Base-by-base conservation (phyloP, 2,113 vertebrate species). In the Dendrocopos noguchii region DNA sequence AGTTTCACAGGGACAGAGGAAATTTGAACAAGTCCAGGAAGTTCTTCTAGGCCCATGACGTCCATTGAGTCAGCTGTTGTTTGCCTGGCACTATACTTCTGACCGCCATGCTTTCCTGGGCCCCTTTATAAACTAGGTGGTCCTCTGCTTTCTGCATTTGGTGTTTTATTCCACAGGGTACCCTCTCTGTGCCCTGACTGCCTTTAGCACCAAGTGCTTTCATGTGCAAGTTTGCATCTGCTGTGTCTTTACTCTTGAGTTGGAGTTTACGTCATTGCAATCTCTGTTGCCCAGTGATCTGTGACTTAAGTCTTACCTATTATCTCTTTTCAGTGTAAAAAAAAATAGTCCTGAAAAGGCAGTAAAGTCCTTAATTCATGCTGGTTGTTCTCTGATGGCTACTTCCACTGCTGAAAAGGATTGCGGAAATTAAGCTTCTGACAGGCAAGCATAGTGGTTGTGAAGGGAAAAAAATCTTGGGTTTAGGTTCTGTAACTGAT, bases 11-110 rank as follows among this genome's bases (percentile, higher is more conserved):
- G 65, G 93, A 87, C 24, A 25, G n/a, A 79, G 72, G 91, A 94
- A 96, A 90, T 91, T 72, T 87, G 65, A 92, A 95, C 76, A 65
- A 31, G 59, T 88, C 70, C 67, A 83, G 71, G 66, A 92, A 95
- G 80, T 52, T 76, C 59, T 92, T 90, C 63, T 34, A 90, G n/a
- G 33, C 57, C 79, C 31, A 4, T 68, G 71, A 39, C 3, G 5
- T 63, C 42, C 59, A 68, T 33, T 76, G 60, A 83, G 64, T 81
- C 76, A 84, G 46, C 17, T 67, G 33, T 12, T 71, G n/a, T 75
- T 88, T 93, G 56, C 52, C 64, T 66, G 31, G 52, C 1, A 2
- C 80, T 27, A 1, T 85, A 13, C 67, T 85, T 94, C 85, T 90
- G 72, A 66, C 31, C 60, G 86, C 52, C 71, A 34, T 27, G 20